phyloP scores from a whole-genome alignment of 2,888 invertebrate genomes.

The Athalia cordata region DNA sequence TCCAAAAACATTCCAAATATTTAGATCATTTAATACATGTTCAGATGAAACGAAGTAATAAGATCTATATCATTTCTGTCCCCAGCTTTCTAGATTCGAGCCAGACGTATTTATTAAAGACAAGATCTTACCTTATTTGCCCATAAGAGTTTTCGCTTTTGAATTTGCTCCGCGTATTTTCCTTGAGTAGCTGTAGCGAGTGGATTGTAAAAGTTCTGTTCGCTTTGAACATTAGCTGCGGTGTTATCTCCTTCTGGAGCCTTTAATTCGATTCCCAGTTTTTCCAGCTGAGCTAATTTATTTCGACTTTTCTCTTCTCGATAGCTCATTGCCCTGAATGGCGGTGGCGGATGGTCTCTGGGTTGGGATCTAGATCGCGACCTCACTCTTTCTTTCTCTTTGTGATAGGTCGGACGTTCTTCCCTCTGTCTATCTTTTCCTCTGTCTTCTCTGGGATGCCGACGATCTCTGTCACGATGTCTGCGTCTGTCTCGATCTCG shows the following conservation, averaged over 20 bases:
- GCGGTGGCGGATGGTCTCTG: slow-evolving; percentile 56
- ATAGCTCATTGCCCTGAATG: slow-evolving; percentile 65
- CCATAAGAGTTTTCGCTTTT: slow-evolving; percentile 95
- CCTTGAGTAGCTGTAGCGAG: slow-evolving; percentile 82
- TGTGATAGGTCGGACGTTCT: slow-evolving; percentile 64
- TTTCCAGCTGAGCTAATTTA: slow-evolving; percentile 74
- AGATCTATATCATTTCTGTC: neutral
- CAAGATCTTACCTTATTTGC: slow-evolving; percentile 79
- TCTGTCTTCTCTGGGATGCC: slow-evolving; percentile 66
- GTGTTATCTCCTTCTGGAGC: slow-evolving; percentile 62
- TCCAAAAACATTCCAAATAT: slow-evolving; percentile 8
- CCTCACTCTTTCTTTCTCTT: slow-evolving; percentile 68
- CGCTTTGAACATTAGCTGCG: slow-evolving; percentile 55
- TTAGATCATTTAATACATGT: neutral
- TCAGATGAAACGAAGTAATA: neutral
- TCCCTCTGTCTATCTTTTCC: slow-evolving; percentile 68
- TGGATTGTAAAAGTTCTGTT: slow-evolving; percentile 85
- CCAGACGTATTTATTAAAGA: neutral
- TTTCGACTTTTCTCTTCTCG: slow-evolving; percentile 72
- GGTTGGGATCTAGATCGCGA: slow-evolving; percentile 69
- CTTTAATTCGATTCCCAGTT: slow-evolving; percentile 73
- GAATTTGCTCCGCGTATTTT: slow-evolving; percentile 88
- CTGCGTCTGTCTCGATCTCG: slow-evolving; percentile 61
- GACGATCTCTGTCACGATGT: slow-evolving; percentile 64
- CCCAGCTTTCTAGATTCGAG: neutral